Evolutionary conservation across 2,797 vertebrate genomes (phyloP), one percentile per base, ranked within the genome.

Genomic region (Scyliorhinus canicula): DNA sequence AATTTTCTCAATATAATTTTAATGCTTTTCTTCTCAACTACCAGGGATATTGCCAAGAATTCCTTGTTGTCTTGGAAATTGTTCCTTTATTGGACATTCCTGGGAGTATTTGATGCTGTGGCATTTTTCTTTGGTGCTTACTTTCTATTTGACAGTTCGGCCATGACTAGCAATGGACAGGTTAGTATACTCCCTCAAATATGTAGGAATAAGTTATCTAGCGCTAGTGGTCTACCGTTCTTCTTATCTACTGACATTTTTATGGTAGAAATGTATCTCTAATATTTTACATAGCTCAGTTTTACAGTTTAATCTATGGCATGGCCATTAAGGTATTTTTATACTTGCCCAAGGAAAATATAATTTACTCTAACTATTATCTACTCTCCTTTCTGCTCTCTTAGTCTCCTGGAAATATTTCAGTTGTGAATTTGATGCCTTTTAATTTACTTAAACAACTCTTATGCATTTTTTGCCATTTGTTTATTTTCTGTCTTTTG

Each of bases 41-140:
- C 84, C 65, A 99, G 99, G 96, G 99, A 99, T 95, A 97, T 99
- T 95, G 97, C 98, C 95, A 99, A 99, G 98, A 99, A 99, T 95
- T 98, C 98, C 11, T 96, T 99, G 94, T 97, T 99, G 95, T 98
- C 97, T 50, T 99, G 98, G 99, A 98, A 97, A 91, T 97, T 96
- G 84, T 99, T 99, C 96, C 97, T 99, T 95, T 99, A 99, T 95
- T 99, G 99, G 99, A 99, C 99, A 2, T 96, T 98, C 96, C 97
- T 99, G 95, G 99, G 99, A 9, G 97, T 99, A 8, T 99, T 99
- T 71, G 98, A 99, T 8, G 98, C 99, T 9, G 93, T 98, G 52
- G 98, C 99, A 90, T 99, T 99, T 98, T 99, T 99, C 97, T 99
- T 99, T 95, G 99, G 99, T 96, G 98, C 98, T 97, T 99, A 99